Evolutionary conservation across 2,113 vertebrate species (phyloP), one percentile per base, ranked within the genome.

Genomic region (Alectura lathami): DNA sequence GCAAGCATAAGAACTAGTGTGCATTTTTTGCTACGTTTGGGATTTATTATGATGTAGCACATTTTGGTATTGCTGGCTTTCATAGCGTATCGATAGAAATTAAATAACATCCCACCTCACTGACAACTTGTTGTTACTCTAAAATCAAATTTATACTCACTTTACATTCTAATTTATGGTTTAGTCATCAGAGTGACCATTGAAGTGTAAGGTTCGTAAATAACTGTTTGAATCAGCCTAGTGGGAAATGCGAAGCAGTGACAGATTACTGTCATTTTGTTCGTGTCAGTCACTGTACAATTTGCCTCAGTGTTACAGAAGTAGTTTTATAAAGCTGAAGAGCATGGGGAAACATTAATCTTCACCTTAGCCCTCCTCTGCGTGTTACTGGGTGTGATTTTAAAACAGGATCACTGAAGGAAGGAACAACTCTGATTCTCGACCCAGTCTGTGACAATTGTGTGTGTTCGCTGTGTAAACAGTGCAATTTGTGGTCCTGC

Each of bases 171-270:
- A 89, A 95, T 98, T 97, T 97, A 93, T 97, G 86, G 80, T 91
- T 92, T 96, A 98, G 91, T 96, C 91, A 96, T 97, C 94, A 97
- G 95, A 97, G 87, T 97, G 91, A 96, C 92, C 82, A 27, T 72
- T 97, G 80, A 91, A 93, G 78, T 96, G 88, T 95, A 94, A 92
- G 72, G 34, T 94, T 95, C 90, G 84, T 91, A 91, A 97, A 82
- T 94, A 97, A 87, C 91, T 88, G 32, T 85, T 81, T 83, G 64
- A 93, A 91, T 86, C 78, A 82, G 42, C 79, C 74, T 92, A 40
- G 82, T 93, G 54, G 63, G 75, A 93, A 94, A 90, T 92, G 68
- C 93, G 93, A 87, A 93, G 51, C 62, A 56, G 54, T 95, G 95
- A 96, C 84, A 69, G 78, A 91, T 95, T 93, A 92, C 93, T 88